Percentiles rank a stretch among this genome's conserved stretches.
Evolutionary conservation across 2,113 vertebrate genomes (phyloP).

Genomic region (human (Homo sapiens)): GRCh38 chr9:22069001-22069500

Average conservation of each 20-base stretch:
- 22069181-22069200: background rate
- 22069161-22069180: background rate
- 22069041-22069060: background rate
- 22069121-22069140: background rate
- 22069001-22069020: background rate
- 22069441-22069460: background rate
- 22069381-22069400: background rate
- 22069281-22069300: background rate
- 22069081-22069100: background rate
- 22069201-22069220: background rate
- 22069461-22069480: background rate
- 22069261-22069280: too few species aligned
- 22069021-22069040: background rate
- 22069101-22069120: background rate
- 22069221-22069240: background rate
- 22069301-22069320: background rate
- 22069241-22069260: background rate
- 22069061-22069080: background rate
- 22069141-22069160: background rate
- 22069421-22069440: background rate
- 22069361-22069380: background rate
- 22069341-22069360: background rate
- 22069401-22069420: background rate
- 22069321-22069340: background rate
- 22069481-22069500: background rate